Evolutionary conservation across 2,113 vertebrate species (phyloP).

Genomic region (Sinocyclocheilus rhinocerous): DNA sequence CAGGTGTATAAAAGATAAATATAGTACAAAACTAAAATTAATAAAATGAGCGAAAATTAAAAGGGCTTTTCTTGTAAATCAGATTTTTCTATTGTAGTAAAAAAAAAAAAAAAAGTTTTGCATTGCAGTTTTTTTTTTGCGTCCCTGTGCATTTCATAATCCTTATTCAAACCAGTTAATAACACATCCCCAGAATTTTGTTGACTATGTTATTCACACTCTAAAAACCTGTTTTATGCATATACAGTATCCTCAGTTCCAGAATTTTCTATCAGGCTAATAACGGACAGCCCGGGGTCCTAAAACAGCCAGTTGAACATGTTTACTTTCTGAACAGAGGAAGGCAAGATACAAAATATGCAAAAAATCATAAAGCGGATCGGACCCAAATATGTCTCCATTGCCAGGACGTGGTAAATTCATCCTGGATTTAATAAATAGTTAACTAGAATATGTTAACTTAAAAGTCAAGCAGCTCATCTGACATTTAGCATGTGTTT

Average conservation of each 20-base stretch:
- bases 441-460: not conserved
- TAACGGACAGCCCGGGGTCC: constrained; percentile 60
- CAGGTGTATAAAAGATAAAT: too few relatives aligned
- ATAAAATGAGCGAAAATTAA: too few relatives aligned
- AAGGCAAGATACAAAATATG: constrained; percentile 50
- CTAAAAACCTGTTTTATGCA: not conserved
- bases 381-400: constrained; percentile 75
- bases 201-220: too few relatives aligned
- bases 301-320: constrained; percentile 43
- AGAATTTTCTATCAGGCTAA: constrained; percentile 27
- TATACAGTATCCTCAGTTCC: not conserved
- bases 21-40: too few relatives aligned
- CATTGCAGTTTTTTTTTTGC: too few relatives aligned
- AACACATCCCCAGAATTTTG: not conserved
- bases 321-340: not conserved
- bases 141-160: too few relatives aligned
- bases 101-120: too few relatives aligned
- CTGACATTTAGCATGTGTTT: not conserved
- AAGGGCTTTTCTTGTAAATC: too few relatives aligned
- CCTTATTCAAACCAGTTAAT: too few relatives aligned
- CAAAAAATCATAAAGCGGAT: constrained; percentile 71
- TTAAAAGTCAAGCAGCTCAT: not conserved
- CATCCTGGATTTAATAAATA: not conserved
- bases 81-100: too few relatives aligned
- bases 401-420: constrained; percentile 82